Percentiles rank a stretch among this genome's conserved stretches.
Evolutionary conservation across 2,797 vertebrate species (phyloP).

Genomic region (Acanthopagrus latus): DNA sequence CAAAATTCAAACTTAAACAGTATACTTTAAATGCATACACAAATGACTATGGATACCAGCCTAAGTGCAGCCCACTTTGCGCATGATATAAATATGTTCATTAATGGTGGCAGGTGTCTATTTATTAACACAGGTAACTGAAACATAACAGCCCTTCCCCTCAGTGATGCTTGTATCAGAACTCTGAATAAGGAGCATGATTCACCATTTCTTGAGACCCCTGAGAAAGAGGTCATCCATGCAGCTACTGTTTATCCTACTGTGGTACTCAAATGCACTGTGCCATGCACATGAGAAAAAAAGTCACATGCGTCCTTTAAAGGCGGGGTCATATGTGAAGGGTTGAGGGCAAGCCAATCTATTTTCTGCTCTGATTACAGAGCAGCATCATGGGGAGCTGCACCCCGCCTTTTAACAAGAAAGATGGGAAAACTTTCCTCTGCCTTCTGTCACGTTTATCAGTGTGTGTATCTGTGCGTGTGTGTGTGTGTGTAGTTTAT

Average conservation of each 20-base stretch:
- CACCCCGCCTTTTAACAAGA: conserved; percentile 45
- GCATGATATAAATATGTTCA: background rate
- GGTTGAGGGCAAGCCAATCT: conserved; percentile 51
- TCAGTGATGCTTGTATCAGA: background rate
- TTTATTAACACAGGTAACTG: background rate
- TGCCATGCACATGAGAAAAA: conserved; percentile 46
- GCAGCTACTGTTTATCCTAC: background rate
- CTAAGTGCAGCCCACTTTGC: background rate
- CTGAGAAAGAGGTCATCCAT: background rate
- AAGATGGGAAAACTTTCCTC: conserved; percentile 61
- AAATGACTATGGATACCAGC: background rate
- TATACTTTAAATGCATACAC: background rate
- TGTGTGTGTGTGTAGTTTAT: conserved; percentile 28
- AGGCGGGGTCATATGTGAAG: conserved; percentile 56
- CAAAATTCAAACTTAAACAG: background rate
- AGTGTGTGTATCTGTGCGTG: conserved; percentile 13
- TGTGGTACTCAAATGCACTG: conserved; percentile 16
- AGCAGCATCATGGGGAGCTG: conserved; percentile 51
- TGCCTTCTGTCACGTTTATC: conserved; percentile 50
- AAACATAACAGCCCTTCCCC: background rate
- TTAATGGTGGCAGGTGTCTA: background rate
- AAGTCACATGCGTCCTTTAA: conserved; percentile 46
- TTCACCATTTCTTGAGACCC: conserved; percentile 1
- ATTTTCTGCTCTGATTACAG: conserved; percentile 74
- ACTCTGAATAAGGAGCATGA: conserved; percentile 5